A percentile compares a stretch with the other conserved stretches of the same genome.
These are phyloP conservation scores for Parazoanthus atlanticus DNA, from an alignment of 92 coral and sea anemone species.

Conservation along the genomic window DNA sequence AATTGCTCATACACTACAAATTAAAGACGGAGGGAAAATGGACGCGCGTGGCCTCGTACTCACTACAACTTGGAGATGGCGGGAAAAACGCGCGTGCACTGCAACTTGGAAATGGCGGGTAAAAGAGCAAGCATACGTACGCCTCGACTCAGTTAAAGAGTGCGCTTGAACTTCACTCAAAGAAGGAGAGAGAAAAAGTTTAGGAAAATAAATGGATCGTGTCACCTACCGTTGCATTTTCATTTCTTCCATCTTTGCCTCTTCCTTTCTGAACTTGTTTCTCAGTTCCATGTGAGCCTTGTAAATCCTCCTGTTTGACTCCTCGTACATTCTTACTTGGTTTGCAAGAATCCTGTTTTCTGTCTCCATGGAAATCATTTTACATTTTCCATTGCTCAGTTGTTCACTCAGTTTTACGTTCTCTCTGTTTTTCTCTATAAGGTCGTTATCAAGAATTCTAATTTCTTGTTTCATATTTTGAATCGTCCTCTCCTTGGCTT, in stretches of 20 bases:
- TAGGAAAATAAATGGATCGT: background rate
- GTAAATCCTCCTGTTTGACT: conserved; percentile 71
- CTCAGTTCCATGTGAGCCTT: conserved; percentile 68
- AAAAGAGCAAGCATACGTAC: no score
- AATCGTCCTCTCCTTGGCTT: conserved; percentile 65
- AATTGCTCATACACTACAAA: no score
- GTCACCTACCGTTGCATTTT: conserved; percentile 52
- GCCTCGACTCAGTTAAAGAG: no score
- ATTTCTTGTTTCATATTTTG: conserved; percentile 70
- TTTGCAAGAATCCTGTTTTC: conserved; percentile 71
- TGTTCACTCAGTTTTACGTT: conserved; percentile 47
- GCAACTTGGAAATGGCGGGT: no score
- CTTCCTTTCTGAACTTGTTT: conserved; percentile 68
- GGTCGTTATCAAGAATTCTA: conserved; percentile 55
- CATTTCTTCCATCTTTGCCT: conserved; percentile 61
- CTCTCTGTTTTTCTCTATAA: conserved; percentile 56
- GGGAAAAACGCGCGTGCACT: no score
- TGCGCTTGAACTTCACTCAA: no score
- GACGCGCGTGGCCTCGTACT: no score
- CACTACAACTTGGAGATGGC: no score
- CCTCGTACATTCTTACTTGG: conserved; percentile 78
- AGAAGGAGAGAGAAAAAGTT: background rate
- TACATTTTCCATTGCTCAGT: conserved; percentile 51
- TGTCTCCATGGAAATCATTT: conserved; percentile 63
- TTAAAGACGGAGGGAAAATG: background rate